Conservation (phyloP, 2,113 vertebrate species). For the Pygoscelis antarcticus region DNA sequence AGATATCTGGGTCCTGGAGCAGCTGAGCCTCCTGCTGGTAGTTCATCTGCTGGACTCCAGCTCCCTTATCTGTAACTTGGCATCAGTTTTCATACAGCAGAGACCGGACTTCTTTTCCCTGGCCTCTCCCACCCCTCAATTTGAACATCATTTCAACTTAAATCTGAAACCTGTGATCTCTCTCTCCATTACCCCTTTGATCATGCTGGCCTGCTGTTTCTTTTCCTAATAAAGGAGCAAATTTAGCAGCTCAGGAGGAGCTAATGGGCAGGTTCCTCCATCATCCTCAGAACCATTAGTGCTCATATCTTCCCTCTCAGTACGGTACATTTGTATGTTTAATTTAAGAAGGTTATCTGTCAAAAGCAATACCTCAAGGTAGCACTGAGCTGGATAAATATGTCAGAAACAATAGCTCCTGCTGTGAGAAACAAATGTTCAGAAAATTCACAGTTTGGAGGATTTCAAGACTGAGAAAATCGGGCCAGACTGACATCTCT, state of each 20-base stretch:
- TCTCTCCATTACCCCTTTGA: not conserved
- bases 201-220: not conserved
- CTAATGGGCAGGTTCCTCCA: not conserved
- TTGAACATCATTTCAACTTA: not conserved
- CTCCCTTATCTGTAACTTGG: not conserved
- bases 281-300: conserved; percentile 29
- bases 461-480: not conserved
- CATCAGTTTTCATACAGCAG: not conserved
- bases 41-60: not conserved
- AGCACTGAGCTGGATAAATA: conserved; percentile 40
- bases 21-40: not conserved
- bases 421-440: conserved; percentile 46
- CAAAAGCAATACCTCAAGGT: conserved; percentile 50
- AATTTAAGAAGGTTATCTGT: conserved; percentile 66
- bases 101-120: not conserved
- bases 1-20: not conserved
- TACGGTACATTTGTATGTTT: conserved; percentile 29
- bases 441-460: not conserved
- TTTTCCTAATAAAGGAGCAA: not conserved
- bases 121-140: not conserved
- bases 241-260: not conserved
- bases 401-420: conserved; percentile 58
- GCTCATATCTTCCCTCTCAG: not conserved
- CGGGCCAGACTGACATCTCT: not conserved
- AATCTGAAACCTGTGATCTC: not conserved